Evolutionary conservation across 2,888 invertebrate genomes (phyloP).

Genomic region (Spialia ferax): DNA sequence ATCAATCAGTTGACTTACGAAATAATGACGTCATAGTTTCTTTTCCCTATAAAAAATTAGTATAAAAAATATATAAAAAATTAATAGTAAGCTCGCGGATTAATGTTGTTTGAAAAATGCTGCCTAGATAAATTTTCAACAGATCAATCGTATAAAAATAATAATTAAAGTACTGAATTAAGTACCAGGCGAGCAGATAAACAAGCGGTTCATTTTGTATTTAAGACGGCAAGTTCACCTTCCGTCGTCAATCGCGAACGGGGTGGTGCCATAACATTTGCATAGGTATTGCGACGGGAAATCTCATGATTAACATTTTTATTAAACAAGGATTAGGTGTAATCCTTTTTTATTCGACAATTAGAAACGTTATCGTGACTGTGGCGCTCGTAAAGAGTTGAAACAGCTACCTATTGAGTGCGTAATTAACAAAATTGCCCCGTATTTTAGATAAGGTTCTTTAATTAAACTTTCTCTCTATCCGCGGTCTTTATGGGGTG

Average conservation of each 20-base stretch:
- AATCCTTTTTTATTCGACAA: slow-evolving; percentile 87
- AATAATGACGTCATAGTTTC: too few relatives aligned
- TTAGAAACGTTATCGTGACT: slow-evolving; percentile 81
- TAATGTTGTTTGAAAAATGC: too few relatives aligned
- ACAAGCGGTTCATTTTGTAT: not conserved
- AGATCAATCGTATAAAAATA: not conserved
- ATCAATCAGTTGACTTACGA: too few relatives aligned
- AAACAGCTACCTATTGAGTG: slow-evolving; percentile 67
- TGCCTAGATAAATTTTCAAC: too few relatives aligned
- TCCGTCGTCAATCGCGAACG: slow-evolving; percentile 60
- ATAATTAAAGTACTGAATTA: not conserved
- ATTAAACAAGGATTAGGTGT: slow-evolving; percentile 83
- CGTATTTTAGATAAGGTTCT: slow-evolving; percentile 67
- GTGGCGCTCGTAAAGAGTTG: slow-evolving; percentile 83
- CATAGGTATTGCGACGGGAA: slow-evolving; percentile 72
- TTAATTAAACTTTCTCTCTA: slow-evolving; percentile 63
- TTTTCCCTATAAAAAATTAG: too few relatives aligned
- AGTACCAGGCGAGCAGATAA: not conserved
- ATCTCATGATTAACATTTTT: slow-evolving; percentile 86
- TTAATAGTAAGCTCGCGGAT: too few relatives aligned
- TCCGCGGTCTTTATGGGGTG: slow-evolving; percentile 61
- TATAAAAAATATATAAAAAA: too few relatives aligned
- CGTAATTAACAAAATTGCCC: slow-evolving; percentile 79
- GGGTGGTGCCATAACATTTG: slow-evolving; percentile 70
- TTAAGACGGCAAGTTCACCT: slow-evolving; percentile 4